phyloP scores from a whole-genome alignment of 1,140 invertebrate species.

The Apis cerana region DNA sequence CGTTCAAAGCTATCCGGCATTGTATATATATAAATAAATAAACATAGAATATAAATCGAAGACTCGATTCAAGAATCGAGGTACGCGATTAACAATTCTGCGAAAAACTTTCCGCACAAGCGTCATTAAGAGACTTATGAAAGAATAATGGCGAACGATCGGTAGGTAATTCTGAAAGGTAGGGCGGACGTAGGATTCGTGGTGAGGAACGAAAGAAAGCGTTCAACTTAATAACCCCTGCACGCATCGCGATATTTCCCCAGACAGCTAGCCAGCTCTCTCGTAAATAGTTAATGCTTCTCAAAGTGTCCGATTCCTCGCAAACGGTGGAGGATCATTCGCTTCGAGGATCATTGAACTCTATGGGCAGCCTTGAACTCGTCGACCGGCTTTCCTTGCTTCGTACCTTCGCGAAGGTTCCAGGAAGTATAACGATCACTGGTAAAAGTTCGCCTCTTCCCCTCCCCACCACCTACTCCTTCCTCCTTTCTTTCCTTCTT shows the following conservation, averaged over 20 bases:
- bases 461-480: not conserved
- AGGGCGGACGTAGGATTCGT: not conserved
- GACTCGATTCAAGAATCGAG: not conserved
- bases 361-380: slow-evolving; percentile 63
- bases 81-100: not conserved
- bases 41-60: no score
- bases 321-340: slow-evolving; percentile 47
- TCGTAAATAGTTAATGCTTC: slow-evolving; percentile 57
- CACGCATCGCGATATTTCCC: slow-evolving; percentile 14
- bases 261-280: slow-evolving; percentile 7
- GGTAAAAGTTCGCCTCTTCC: slow-evolving; percentile 45
- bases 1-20: not conserved
- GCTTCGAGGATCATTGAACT: slow-evolving; percentile 60
- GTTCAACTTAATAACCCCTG: slow-evolving; percentile 6
- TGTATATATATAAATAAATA: no score
- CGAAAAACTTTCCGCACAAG: not conserved
- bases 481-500: slow-evolving; percentile 35
- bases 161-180: not conserved
- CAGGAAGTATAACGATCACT: slow-evolving; percentile 66
- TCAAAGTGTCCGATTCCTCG: slow-evolving; percentile 28
- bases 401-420: slow-evolving; percentile 63
- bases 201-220: not conserved
- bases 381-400: slow-evolving; percentile 66
- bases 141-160: slow-evolving; percentile 17
- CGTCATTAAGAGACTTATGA: not conserved